These are phyloP conservation scores for Plodia interpunctella DNA, from an alignment of 1,140 invertebrate genomes.

Conservation along the genomic window DNA sequence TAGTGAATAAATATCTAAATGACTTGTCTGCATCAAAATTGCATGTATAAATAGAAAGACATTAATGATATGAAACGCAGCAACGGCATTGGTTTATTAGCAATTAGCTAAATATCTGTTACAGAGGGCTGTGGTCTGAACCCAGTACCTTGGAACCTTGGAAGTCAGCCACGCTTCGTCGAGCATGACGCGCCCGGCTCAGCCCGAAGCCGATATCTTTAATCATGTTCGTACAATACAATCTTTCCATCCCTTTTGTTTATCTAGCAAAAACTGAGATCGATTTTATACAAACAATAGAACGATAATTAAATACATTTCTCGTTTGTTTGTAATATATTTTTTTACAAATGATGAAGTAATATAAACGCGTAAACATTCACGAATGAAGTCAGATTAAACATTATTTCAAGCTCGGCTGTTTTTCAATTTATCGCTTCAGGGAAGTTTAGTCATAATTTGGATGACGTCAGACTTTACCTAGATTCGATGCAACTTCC, in stretches of 20 bases:
- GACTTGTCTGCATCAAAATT: neutral
- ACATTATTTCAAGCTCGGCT: neutral
- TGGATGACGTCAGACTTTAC: neutral
- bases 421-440: constrained; percentile 11
- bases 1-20: neutral
- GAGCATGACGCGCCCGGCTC: constrained; percentile 53
- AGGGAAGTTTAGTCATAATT: constrained; percentile 8
- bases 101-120: constrained; percentile 30
- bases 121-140: constrained; percentile 42
- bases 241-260: constrained; percentile 13
- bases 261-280: neutral
- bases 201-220: constrained; percentile 45
- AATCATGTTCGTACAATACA: constrained; percentile 42
- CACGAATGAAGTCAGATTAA: neutral
- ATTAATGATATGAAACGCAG: neutral
- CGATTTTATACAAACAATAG: neutral
- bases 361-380: too few species aligned
- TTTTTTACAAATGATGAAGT: neutral
- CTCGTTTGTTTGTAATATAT: neutral
- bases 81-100: neutral
- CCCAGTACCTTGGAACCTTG: constrained; percentile 56
- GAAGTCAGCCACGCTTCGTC: constrained; percentile 53
- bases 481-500: neutral
- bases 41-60: neutral
- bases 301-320: neutral